phyloP scores from a whole-genome alignment of 2,797 vertebrate genomes.

The Gobionotothen gibberifrons region DNA sequence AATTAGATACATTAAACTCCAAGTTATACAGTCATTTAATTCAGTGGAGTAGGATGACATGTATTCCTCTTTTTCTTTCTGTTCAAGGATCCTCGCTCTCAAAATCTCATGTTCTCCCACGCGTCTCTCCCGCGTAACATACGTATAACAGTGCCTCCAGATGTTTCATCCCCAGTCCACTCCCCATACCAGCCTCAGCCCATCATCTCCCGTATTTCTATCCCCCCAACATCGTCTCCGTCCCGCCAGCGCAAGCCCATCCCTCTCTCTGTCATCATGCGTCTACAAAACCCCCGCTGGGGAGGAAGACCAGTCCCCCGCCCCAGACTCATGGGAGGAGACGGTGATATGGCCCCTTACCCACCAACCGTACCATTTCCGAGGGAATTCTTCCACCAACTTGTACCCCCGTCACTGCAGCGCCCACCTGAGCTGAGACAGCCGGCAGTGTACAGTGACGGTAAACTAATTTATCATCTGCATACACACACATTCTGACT shows the following conservation, averaged over 20 bases:
- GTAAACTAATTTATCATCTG: constrained; percentile 59
- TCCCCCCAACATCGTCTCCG: constrained; percentile 82
- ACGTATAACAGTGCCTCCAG: constrained; percentile 75
- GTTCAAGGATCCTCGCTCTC: constrained; percentile 73
- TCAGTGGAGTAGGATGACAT: background rate
- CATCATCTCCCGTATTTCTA: constrained; percentile 88
- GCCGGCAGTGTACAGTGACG: constrained; percentile 75
- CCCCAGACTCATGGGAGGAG: constrained; percentile 40
- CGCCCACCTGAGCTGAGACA: constrained; percentile 73
- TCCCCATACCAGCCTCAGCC: constrained; percentile 82
- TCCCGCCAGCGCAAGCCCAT: constrained; percentile 83
- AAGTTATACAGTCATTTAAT: background rate
- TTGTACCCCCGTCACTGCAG: constrained; percentile 37
- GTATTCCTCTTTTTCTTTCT: background rate
- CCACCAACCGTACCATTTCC: constrained; percentile 56
- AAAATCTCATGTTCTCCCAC: constrained; percentile 33
- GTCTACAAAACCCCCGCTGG: constrained; percentile 90
- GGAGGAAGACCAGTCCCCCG: constrained; percentile 25
- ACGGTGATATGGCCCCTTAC: constrained; percentile 51
- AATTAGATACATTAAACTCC: background rate
- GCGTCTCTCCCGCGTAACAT: constrained; percentile 75
- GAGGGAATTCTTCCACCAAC: constrained; percentile 51
- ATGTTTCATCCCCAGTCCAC: constrained; percentile 68
- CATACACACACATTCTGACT: background rate
- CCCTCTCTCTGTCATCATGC: constrained; percentile 93